phyloP scores from a whole-genome alignment of 2,888 invertebrate species.

The Scelioninae gen. 1 region DNA sequence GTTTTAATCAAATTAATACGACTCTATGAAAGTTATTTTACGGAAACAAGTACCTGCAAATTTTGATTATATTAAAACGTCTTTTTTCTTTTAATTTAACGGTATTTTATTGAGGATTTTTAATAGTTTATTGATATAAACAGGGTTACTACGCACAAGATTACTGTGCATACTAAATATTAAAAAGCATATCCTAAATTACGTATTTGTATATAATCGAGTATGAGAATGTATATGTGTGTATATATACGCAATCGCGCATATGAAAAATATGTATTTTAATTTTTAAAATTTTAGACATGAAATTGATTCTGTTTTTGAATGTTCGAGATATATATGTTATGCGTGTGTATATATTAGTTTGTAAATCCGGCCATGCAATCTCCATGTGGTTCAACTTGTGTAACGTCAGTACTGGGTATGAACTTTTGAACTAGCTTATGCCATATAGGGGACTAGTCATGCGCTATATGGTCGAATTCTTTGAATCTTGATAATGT shows the following conservation, averaged over 20 bases:
- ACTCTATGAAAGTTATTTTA: not conserved
- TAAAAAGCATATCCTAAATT: conserved; percentile 32
- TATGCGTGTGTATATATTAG: conserved; percentile 47
- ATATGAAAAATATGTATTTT: not conserved
- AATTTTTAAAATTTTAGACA: not conserved
- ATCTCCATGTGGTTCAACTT: conserved; percentile 52
- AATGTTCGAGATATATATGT: conserved; percentile 16
- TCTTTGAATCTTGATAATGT: conserved; percentile 24
- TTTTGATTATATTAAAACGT: not conserved
- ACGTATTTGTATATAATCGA: conserved; percentile 75
- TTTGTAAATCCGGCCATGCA: conserved; percentile 53
- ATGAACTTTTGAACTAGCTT: conserved; percentile 52
- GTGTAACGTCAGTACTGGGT: conserved; percentile 40
- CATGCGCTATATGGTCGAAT: conserved; percentile 54
- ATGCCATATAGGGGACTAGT: conserved; percentile 60
- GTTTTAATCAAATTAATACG: conserved; percentile 54
- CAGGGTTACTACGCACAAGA: conserved; percentile 74
- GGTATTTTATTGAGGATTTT: not conserved
- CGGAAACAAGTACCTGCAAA: conserved; percentile 12
- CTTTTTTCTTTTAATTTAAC: not conserved
- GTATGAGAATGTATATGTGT: conserved; percentile 18
- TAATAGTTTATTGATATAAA: conserved; percentile 71
- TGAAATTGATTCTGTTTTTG: not conserved
- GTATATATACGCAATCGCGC: conserved; percentile 16
- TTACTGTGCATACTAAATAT: conserved; percentile 72